These are phyloP conservation scores for Stichopus horrens DNA, from an alignment of 53 echinoderm and acorn worm genomes.

Conservation along the genomic window DNA sequence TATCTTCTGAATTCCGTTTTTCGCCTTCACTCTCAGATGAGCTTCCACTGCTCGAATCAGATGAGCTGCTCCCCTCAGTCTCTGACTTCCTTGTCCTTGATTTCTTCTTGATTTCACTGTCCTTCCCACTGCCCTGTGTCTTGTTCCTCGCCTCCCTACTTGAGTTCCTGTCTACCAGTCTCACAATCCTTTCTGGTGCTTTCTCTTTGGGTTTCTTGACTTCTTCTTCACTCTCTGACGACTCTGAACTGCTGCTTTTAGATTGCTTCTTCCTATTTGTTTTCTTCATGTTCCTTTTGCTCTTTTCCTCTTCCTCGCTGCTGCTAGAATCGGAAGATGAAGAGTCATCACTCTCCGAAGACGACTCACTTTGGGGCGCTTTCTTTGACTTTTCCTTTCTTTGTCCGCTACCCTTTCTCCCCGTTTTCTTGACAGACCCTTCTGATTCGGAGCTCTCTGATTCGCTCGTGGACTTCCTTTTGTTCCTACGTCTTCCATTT, in stretches of 20 bases:
- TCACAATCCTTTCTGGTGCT: neutral
- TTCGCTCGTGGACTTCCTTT: neutral
- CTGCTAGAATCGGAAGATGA: conserved; percentile 11
- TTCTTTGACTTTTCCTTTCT: conserved; percentile 23
- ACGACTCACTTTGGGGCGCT: conserved; percentile 8
- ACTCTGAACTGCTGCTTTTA: neutral
- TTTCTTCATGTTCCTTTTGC: neutral
- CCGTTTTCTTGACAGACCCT: neutral
- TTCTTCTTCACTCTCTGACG: neutral
- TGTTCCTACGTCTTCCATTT: neutral
- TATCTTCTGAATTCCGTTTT: neutral
- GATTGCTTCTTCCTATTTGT: neutral
- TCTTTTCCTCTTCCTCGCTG: conserved; percentile 1
- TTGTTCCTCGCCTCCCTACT: neutral
- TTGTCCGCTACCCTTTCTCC: neutral
- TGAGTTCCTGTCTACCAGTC: neutral
- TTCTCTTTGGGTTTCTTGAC: neutral
- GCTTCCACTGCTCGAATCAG: conserved; percentile 9
- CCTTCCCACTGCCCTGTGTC: conserved; percentile 29
- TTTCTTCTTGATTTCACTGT: conserved; percentile 8
- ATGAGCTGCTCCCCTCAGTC: conserved; percentile 25
- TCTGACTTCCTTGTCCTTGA: conserved; percentile 37
- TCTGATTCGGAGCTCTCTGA: conserved; percentile 1
- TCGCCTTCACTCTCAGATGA: neutral
- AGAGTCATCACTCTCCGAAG: neutral